A percentile compares a stretch with the other conserved stretches of the same genome.
These are phyloP conservation scores for Hemicordylus capensis DNA, from an alignment of 2,113 vertebrate species.

Conservation along the genomic window DNA sequence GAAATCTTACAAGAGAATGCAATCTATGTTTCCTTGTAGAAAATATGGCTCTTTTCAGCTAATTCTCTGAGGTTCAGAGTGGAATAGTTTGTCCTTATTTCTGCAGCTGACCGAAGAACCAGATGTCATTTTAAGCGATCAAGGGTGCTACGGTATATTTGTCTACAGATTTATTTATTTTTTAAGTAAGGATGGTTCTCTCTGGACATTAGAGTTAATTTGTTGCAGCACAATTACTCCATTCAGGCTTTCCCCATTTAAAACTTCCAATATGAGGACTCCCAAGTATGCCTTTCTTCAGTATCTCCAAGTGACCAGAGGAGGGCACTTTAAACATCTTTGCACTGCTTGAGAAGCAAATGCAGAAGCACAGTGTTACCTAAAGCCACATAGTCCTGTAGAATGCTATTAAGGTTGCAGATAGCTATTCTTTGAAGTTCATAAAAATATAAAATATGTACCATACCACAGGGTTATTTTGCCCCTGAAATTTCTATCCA, in stretches of 20 bases:
- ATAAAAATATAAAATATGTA: slow-evolving; percentile 64
- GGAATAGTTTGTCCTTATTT: slow-evolving; percentile 61
- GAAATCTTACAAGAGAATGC: slow-evolving; percentile 79
- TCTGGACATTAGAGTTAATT: slow-evolving; percentile 66
- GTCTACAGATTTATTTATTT: slow-evolving; percentile 27
- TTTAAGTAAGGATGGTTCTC: slow-evolving; percentile 52
- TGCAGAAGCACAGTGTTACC: slow-evolving; percentile 78
- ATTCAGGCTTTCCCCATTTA: slow-evolving; percentile 41
- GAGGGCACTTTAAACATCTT: slow-evolving; percentile 79
- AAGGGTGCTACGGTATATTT: slow-evolving; percentile 61
- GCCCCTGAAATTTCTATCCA: slow-evolving; percentile 43
- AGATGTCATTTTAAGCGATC: slow-evolving; percentile 59
- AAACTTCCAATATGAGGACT: slow-evolving; percentile 54
- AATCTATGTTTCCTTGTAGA: slow-evolving; percentile 73
- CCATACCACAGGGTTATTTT: slow-evolving; percentile 53
- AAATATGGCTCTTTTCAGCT: slow-evolving; percentile 84
- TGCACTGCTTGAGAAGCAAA: slow-evolving; percentile 67
- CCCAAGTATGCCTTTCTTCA: slow-evolving; percentile 55
- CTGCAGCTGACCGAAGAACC: slow-evolving; percentile 73
- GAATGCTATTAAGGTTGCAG: slow-evolving; percentile 50
- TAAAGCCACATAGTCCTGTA: slow-evolving; percentile 61
- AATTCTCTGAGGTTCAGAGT: slow-evolving; percentile 77
- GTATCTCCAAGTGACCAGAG: slow-evolving; percentile 75
- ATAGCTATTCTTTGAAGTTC: slow-evolving; percentile 52
- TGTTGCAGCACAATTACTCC: slow-evolving; percentile 64